Percentiles rank a stretch among this genome's conserved stretches.
phyloP scores from a whole-genome alignment of 2,113 vertebrate genomes.

The Upupa epops region DNA sequence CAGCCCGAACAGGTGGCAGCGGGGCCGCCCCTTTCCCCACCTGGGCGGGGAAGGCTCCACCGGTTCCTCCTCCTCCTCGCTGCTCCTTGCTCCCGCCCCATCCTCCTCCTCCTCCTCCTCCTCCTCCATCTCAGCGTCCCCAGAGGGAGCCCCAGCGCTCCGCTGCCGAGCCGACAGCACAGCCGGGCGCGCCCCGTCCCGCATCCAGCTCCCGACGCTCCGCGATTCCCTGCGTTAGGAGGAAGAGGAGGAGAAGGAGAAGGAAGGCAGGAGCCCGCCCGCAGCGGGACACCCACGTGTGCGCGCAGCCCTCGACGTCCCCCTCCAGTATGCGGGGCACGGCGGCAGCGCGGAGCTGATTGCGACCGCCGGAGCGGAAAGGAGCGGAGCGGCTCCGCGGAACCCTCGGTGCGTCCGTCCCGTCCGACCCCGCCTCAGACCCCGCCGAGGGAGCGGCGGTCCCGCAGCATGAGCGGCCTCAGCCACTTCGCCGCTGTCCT shows the following conservation, averaged over 20 bases:
- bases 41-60: constrained; percentile 18
- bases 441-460: background rate
- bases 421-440: background rate
- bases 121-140: background rate
- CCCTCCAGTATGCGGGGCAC: constrained; percentile 15
- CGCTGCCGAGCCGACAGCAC: background rate
- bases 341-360: background rate
- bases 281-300: constrained; percentile 13
- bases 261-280: background rate
- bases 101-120: background rate
- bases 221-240: background rate
- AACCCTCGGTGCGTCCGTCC: background rate
- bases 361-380: background rate
- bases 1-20: constrained; percentile 16
- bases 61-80: background rate
- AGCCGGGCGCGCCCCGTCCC: constrained; percentile 18
- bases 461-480: constrained; percentile 17
- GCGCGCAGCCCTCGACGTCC: constrained; percentile 25
- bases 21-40: background rate
- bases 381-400: background rate
- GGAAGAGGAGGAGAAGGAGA: background rate
- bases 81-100: background rate
- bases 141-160: constrained; percentile 55
- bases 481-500: constrained; percentile 15
- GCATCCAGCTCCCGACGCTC: background rate